phyloP scores from a whole-genome alignment of 1,140 invertebrate species.

The Homalodisca vitripennis region DNA sequence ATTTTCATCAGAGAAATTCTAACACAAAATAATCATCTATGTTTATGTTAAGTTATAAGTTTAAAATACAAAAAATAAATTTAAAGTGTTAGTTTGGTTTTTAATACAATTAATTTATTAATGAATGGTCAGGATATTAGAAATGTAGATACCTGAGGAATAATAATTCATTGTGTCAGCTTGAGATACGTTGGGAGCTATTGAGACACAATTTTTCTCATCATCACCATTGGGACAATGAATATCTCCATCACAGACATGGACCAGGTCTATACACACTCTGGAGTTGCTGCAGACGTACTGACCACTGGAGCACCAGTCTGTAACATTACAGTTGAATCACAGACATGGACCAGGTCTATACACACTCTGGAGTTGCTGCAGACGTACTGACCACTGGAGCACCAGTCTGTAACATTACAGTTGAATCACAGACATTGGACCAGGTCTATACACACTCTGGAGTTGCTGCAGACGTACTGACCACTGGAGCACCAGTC shows the following conservation, averaged over 20 bases:
- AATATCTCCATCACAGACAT: conserved; percentile 69
- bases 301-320: conserved; percentile 71
- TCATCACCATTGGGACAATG: conserved; percentile 83
- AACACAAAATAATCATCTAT: no score
- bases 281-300: conserved; percentile 72
- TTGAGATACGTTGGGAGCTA: conserved; percentile 48
- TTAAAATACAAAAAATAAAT: no score
- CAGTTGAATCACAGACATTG: no score
- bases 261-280: conserved; percentile 62
- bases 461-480: conserved; percentile 71
- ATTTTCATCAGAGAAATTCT: no score
- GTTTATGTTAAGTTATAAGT: no score
- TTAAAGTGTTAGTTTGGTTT: no score
- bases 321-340: conserved; percentile 48
- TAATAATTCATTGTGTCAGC: conserved; percentile 57
- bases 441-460: conserved; percentile 64
- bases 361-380: conserved; percentile 68
- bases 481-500: conserved; percentile 73
- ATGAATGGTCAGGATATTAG: no score
- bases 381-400: conserved; percentile 70
- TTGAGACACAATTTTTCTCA: conserved; percentile 67
- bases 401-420: conserved; percentile 77
- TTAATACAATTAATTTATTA: no score
- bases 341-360: conserved; percentile 50
- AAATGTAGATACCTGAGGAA: conserved; percentile 55